Base-by-base conservation (phyloP, 2,113 vertebrate species). In the Himantopus leucocephalus region DNA sequence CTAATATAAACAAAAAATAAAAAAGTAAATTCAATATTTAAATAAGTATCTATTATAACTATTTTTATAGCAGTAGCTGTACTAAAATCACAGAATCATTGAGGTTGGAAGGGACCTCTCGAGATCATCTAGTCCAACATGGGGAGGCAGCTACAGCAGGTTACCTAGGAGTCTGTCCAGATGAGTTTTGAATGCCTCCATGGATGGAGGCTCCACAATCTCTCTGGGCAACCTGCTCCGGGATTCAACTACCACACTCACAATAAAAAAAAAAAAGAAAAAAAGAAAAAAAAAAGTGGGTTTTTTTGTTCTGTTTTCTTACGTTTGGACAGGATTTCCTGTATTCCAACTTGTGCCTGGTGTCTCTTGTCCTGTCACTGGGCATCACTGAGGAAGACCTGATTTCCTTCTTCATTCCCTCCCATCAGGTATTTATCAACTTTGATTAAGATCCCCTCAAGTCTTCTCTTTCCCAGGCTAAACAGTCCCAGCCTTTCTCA, bases 271-370 rank as follows among this genome's bases (percentile, higher is more conserved):
- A 13, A 22, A 7, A 3, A 5, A 14, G 35, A 12, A 19, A 20
- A 18, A 37, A 37, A 8, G 8, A 19, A 14, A 29, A 53, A 53
- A 53, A 17, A 30, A 11, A 18, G 26, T 6, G 16, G 10, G 37
- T 37, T 37, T 37, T 37, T 37, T 37, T 37, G 37, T 37, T 37
- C 37, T 5, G 3, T 45, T 76, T 73, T 22, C 37, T 22, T 3
- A 2, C 0, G 0, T 20, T 16, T 7, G 1, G 37, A 27, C 11
- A n/a, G 17, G 37, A 75, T 71, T 18, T 75, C 34, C 80, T 70
- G 24, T n/a, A 48, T 23, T 72, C 52, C 52, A 9, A 1, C 45
- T n/a, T 8, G 27, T 13, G 48, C 19, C 27, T 0, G 0, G 10
- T 74, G 48, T 5, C 18, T 53, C 43, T 39, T 66, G 47, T 15